Percentiles rank a stretch among this genome's conserved stretches.
Evolutionary conservation across 2,113 vertebrate genomes (phyloP).

Genomic region (Peromyscus maniculatus): DNA sequence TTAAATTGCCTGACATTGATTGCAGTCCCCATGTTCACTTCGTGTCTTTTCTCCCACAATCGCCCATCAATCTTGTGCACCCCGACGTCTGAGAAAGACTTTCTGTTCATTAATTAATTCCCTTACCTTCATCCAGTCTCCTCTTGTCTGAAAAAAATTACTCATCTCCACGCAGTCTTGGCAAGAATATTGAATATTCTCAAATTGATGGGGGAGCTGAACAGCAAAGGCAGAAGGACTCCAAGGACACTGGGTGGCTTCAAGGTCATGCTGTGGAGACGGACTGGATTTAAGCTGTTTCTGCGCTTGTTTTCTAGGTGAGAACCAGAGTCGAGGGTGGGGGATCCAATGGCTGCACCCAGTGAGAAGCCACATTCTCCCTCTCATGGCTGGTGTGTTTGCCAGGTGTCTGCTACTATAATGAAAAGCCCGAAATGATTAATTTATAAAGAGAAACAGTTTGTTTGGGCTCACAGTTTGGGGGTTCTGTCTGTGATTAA

Average conservation of each 20-base stretch:
- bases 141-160: constrained; percentile 49
- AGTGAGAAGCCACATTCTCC: not conserved
- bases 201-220: not conserved
- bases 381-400: not conserved
- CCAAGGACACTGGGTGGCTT: not conserved
- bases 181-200: not conserved
- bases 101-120: constrained; percentile 68
- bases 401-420: not conserved
- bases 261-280: not conserved
- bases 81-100: constrained; percentile 37
- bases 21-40: not conserved
- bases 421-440: not conserved
- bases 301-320: not conserved
- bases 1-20: constrained; percentile 73
- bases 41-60: not conserved
- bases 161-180: not conserved
- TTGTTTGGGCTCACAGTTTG: not conserved
- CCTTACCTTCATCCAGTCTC: constrained; percentile 48
- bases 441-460: not conserved
- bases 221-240: constrained; percentile 34
- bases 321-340: not conserved
- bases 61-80: constrained; percentile 55
- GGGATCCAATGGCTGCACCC: not conserved
- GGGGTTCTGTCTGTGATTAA: not conserved
- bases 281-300: not conserved